Evolutionary conservation across 2,113 vertebrate species (phyloP), one percentile per base, ranked within the genome.

Genomic region (Cervus canadensis): DNA sequence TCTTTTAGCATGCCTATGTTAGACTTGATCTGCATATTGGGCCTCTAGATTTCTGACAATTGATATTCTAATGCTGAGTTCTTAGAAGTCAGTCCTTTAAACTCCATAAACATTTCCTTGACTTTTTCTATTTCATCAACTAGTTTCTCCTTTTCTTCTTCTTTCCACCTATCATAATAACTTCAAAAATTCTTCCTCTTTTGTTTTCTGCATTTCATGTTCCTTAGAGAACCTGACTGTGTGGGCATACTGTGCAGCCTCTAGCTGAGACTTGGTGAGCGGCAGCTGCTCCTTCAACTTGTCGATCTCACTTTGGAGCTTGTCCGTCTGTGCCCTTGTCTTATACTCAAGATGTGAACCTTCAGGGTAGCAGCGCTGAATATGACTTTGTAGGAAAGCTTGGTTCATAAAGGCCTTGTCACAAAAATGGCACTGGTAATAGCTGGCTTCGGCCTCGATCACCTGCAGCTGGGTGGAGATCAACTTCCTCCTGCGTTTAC

Each of bases 361-460:
- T 25, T 99, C 99, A 0, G 98, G 98, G 94, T 99, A 99, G 54
- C 99, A 99, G 11, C 99, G 99, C 87, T 99, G 99, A 97, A 99
- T 98, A 97, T 99, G 99, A 97, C 99, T 99, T 97, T 99, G 99
- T 45, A 99, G 99, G 96, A 99, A 99, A 16, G 99, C 98, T 92
- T 98, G 97, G 74, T 99, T 99, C 98, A 99, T 98, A 98, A 99
- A 99, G 96, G 99, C 99, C 98, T 99, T 99, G 60, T 99, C 99
- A 98, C 99, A 99, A 95, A 99, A 98, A 2, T 98, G 98, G 98
- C 99, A 99, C 99, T 99, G 99, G 83, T 99, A 99, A 95, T 99
- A 99, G 98, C 98, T 99, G 97, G 99, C 98, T 21, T 98, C 98
- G 1, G 99, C 98, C 57, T 98, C 98, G 2, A 99, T 99, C 99